phyloP scores from a whole-genome alignment of 2,113 vertebrate species.

The Thamnophis sirtalis region DNA sequence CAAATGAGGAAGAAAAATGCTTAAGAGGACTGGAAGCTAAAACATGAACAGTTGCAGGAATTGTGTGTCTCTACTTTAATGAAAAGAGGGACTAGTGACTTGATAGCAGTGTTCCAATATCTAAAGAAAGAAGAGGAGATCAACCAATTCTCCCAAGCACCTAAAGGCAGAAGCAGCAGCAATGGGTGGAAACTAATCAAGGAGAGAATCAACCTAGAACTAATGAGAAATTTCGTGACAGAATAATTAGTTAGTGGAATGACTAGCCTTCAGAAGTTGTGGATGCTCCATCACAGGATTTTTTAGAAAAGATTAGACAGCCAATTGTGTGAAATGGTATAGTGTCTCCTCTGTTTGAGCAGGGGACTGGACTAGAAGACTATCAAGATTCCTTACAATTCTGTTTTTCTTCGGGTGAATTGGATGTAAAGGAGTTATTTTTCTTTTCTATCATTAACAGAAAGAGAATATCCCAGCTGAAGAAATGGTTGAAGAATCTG shows the following conservation, averaged over 20 bases:
- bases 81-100: too few relatives aligned
- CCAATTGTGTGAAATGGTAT: background rate
- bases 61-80: too few relatives aligned
- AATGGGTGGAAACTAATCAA: background rate
- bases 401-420: background rate
- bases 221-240: background rate
- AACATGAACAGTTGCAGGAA: too few relatives aligned
- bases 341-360: background rate
- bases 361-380: background rate
- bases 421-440: background rate
- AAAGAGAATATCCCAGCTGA: conserved; percentile 55
- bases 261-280: background rate
- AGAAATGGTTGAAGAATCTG: conserved; percentile 76
- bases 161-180: background rate
- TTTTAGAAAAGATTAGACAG: background rate
- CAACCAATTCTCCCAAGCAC: background rate
- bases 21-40: too few relatives aligned
- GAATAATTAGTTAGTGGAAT: background rate
- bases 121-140: too few relatives aligned
- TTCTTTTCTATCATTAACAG: conserved; percentile 51
- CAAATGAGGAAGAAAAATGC: too few relatives aligned
- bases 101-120: too few relatives aligned
- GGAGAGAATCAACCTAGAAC: background rate
- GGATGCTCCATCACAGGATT: background rate
- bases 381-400: background rate